These are phyloP conservation scores for Aradophagus sp. DNA, from an alignment of 1,140 invertebrate genomes.

Conservation along the genomic window DNA sequence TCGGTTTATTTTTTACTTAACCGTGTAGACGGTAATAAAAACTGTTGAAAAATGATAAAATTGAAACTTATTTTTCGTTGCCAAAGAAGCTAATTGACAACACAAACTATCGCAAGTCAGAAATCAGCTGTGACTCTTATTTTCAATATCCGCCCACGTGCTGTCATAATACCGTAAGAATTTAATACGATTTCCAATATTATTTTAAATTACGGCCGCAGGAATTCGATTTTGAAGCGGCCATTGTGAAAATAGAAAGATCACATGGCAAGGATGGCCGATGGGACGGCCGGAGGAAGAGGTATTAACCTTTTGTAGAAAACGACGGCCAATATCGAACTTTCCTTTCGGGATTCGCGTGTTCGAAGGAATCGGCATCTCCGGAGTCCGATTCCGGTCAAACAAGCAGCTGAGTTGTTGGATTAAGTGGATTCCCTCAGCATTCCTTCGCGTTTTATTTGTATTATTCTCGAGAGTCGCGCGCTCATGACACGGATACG, in stretches of 20 bases:
- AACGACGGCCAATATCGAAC: constrained; percentile 10
- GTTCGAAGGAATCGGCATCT: constrained; percentile 5
- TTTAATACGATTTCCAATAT: constrained; percentile 25
- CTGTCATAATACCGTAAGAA: constrained; percentile 12
- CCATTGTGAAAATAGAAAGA: constrained; percentile 34
- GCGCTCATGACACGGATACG: constrained; percentile 30
- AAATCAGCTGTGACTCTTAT: constrained; percentile 19
- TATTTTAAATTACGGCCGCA: constrained; percentile 36
- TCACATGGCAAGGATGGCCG: constrained; percentile 10
- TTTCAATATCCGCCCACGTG: constrained; percentile 22
- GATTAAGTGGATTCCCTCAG: constrained; percentile 25
- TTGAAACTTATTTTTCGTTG: background rate
- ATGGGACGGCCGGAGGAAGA: constrained; percentile 11
- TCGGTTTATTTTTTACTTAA: no score
- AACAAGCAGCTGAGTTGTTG: constrained; percentile 21
- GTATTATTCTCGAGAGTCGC: constrained; percentile 29
- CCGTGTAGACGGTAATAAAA: no score
- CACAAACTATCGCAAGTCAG: constrained; percentile 1
- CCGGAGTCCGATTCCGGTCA: constrained; percentile 15
- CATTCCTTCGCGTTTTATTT: constrained; percentile 17
- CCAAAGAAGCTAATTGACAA: constrained; percentile 12
- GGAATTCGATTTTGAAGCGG: constrained; percentile 24
- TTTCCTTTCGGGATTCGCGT: background rate
- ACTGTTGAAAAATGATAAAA: background rate
- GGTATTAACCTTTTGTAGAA: constrained; percentile 14